A percentile compares a stretch with the other conserved stretches of the same genome.
These are phyloP conservation scores for Pachyuromys duprasi DNA, from an alignment of 2,797 vertebrate genomes.

Conservation along the genomic window DNA sequence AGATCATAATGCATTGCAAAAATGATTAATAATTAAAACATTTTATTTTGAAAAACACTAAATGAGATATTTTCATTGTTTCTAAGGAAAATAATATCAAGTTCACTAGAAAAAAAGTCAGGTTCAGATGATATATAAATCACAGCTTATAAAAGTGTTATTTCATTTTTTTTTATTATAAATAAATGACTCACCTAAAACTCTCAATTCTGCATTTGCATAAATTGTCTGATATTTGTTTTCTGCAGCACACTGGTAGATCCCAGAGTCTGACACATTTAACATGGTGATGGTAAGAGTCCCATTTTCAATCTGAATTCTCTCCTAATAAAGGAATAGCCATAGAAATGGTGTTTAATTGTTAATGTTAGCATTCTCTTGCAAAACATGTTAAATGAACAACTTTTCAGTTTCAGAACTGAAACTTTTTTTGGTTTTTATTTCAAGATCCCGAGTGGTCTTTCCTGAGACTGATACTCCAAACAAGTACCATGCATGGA, in stretches of 20 bases:
- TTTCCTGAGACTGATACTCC: no score
- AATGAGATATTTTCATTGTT: not conserved
- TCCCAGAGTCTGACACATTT: constrained; percentile 87
- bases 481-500: no score
- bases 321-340: constrained; percentile 81
- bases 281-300: constrained; percentile 84
- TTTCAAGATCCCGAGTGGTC: not conserved
- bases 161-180: constrained; percentile 1
- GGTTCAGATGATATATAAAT: not conserved
- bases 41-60: not conserved
- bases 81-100: not conserved
- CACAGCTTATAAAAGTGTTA: not conserved
- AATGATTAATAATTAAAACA: not conserved
- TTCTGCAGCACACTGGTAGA: constrained; percentile 88
- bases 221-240: constrained; percentile 86
- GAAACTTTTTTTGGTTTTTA: not conserved
- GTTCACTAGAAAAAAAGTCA: constrained; percentile 7
- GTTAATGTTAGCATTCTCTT: not conserved
- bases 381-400: not conserved
- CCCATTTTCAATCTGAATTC: constrained; percentile 87
- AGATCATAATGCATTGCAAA: not conserved
- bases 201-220: constrained; percentile 85
- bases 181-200: constrained; percentile 85
- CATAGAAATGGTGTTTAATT: not conserved
- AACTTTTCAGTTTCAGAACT: not conserved